phyloP scores from a whole-genome alignment of 2,797 vertebrate genomes.

The Euphonia xanthogaster region DNA sequence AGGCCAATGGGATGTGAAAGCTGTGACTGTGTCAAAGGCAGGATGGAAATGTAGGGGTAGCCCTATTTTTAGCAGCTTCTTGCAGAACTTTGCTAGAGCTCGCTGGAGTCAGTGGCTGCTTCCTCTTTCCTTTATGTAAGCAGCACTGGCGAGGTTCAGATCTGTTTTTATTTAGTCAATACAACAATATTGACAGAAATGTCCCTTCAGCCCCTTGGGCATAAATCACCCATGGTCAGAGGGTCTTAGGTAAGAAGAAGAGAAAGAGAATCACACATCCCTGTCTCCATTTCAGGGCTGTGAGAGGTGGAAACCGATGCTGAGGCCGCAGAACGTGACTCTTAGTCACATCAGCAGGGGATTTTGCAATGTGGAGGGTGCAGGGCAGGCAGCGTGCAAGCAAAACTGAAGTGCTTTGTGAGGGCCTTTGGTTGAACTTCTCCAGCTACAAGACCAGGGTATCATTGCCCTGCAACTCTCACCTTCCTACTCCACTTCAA shows the following conservation, averaged over 20 bases:
- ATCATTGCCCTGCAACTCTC: neutral
- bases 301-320: neutral
- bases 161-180: neutral
- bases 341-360: constrained; percentile 23
- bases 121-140: constrained; percentile 61
- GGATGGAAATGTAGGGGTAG: constrained; percentile 35
- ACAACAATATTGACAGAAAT: neutral
- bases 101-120: neutral
- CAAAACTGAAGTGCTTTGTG: neutral
- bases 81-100: constrained; percentile 28
- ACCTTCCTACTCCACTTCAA: neutral
- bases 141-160: neutral
- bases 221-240: neutral
- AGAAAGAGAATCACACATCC: neutral
- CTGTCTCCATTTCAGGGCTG: neutral
- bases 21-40: constrained; percentile 13
- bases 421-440: neutral
- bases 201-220: neutral
- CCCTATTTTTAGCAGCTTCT: constrained; percentile 61
- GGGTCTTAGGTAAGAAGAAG: neutral
- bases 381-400: neutral
- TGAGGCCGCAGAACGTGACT: constrained; percentile 8
- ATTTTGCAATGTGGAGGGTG: constrained; percentile 25
- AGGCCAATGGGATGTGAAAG: neutral
- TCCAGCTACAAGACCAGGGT: neutral